Evolutionary conservation across 2,888 invertebrate species (phyloP).

Genomic region (Ophion slaviceki): DNA sequence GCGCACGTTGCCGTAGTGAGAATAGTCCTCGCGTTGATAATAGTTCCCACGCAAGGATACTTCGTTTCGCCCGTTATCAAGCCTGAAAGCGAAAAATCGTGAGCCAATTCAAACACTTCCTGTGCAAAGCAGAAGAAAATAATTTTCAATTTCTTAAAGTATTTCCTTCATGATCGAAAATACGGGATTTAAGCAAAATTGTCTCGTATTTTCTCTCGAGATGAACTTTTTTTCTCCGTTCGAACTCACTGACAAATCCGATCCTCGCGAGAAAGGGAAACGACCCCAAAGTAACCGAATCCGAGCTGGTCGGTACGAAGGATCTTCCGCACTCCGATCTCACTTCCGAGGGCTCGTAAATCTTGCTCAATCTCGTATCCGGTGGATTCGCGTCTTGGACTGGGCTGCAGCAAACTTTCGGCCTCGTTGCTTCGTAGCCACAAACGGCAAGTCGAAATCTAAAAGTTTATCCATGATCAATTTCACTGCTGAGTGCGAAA

Average conservation of each 20-base stretch:
- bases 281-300: conserved; percentile 85
- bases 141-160: no score
- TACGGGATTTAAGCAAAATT: background rate
- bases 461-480: background rate
- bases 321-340: conserved; percentile 51
- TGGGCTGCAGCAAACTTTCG: conserved; percentile 76
- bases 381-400: conserved; percentile 46
- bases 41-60: conserved; percentile 91
- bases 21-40: conserved; percentile 86
- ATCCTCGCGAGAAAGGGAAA: conserved; percentile 91
- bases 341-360: conserved; percentile 26
- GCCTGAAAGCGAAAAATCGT: conserved; percentile 84
- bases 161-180: background rate
- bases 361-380: conserved; percentile 21
- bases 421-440: conserved; percentile 72
- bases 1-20: conserved; percentile 93
- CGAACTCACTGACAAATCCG: conserved; percentile 89
- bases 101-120: background rate
- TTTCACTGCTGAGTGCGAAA: background rate
- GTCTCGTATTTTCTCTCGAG: background rate
- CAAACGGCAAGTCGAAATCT: conserved; percentile 78
- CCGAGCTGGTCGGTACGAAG: conserved; percentile 54
- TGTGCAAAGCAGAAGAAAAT: background rate
- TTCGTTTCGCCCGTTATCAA: conserved; percentile 88
- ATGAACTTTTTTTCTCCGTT: background rate